Evolutionary conservation across 2,888 invertebrate genomes (phyloP), one percentile per base, ranked within the genome.

Genomic region (Polydrusus tereticollis): DNA sequence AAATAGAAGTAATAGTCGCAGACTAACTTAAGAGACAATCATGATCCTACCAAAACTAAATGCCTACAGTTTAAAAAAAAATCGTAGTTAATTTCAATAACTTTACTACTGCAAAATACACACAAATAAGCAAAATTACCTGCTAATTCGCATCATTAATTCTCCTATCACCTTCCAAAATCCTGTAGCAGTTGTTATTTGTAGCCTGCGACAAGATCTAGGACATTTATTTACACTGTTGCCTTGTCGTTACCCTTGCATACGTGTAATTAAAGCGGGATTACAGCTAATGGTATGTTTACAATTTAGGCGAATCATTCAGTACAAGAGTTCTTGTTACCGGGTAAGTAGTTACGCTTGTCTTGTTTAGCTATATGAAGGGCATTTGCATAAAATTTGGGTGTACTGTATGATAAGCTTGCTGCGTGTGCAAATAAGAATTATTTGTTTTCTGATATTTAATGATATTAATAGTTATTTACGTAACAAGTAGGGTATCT

Each of bases 201-300:
- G 47, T 21, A 47, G 12, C 20, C 21, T n/a, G 47, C 26, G 26
- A 52, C 52, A 55, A 29, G 16, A 10, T 29, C 43, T 16, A 16
- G 36, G 43, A 20, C 43, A 59, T 41, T 59, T 59, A 43, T 43
- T 59, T 59, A 43, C 41, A 16, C 59, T 21, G 26, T 16, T 26
- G 43, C 43, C 23, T 41, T 59, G 59, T 41, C 59, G 29, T 43
- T 23, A 59, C 41, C 2, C 38, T 16, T 5, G 21, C 38, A 43
- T 36, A 59, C 23, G 23, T 59, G 59, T 59, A 59, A 59, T 59
- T 43, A 59, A 23, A 59, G 41, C 41, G 59, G 26, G 59, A 59
- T 59, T 59, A 59, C 43, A 38, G 43, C 43, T 43, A 59, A 59
- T 59, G 59, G 43, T 43, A 43, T 43, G 59, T 59, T 43, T 43